Percentiles rank a stretch among this genome's conserved stretches.
Conservation (phyloP, 2,113 vertebrate species). For the chimpanzee (Pan troglodytes) region NHGRI_mPanTro3-v2.1_pri NC_072403.2:167594501-167595000, state of each 20-base stretch:
- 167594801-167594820: background rate
- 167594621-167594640: background rate
- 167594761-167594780: background rate
- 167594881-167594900: background rate
- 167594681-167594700: background rate
- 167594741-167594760: background rate
- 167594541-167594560: background rate
- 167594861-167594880: background rate
- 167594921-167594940: background rate
- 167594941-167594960: background rate
- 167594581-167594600: background rate
- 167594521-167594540: background rate
- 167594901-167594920: background rate
- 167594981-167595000: background rate
- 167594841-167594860: background rate
- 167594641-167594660: background rate
- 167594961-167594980: background rate
- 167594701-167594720: background rate
- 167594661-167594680: background rate
- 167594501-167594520: background rate
- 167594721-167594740: constrained; percentile 12
- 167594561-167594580: background rate
- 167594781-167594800: background rate
- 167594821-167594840: background rate
- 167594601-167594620: background rate